Base-by-base conservation (phyloP, 1,140 invertebrate genomes). In the Drosophila ohnishii region DNA sequence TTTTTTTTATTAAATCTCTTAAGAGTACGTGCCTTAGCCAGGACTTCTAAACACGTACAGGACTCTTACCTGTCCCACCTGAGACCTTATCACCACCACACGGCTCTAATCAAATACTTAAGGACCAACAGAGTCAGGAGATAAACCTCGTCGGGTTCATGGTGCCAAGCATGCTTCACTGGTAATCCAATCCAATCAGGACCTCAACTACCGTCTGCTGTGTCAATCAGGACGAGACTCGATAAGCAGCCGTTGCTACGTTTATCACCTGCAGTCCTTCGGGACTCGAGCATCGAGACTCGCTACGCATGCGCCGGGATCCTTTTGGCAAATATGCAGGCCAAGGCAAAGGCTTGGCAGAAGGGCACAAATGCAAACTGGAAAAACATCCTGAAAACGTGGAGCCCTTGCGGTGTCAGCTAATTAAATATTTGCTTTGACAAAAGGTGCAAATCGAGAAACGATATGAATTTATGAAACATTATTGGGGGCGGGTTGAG, bases 351-450 rank as follows among this genome's bases (percentile, higher is more conserved):
- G 78, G 78, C 78, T 83, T 70, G 75, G 5, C 56, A 69, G 55
- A 75, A 53, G 45, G 34, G 42, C 62, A 59, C 59, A 53, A 79
- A 79, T 59, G 63, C 48, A 10, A n/a, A 6, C 47, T 48, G 14
- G 14, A 48, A 48, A 9, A 30, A 48, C 25, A 48, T n/a, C 10
- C 53, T 48, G 57, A 50, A 57, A 65, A 40, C 34, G 40, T 47
- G 56, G 44, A 63, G 51, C 63, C 48, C 61, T 61, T 42, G 40
- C 35, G 56, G 28, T 63, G 55, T 34, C 84, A 88, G 85, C 84
- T 88, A 85, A 88, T 88, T 75, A 84, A 88, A 88, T 88, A 88
- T 88, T 88, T 88, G 74, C 80, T 28, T 66, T 83, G 63, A 44
- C 25, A 9, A 88, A 88, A 88, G 85, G 84, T 88, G 84, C 84